These are phyloP conservation scores for Poeciliopsis turneri DNA, from an alignment of 2,797 vertebrate species.

Conservation along the genomic window DNA sequence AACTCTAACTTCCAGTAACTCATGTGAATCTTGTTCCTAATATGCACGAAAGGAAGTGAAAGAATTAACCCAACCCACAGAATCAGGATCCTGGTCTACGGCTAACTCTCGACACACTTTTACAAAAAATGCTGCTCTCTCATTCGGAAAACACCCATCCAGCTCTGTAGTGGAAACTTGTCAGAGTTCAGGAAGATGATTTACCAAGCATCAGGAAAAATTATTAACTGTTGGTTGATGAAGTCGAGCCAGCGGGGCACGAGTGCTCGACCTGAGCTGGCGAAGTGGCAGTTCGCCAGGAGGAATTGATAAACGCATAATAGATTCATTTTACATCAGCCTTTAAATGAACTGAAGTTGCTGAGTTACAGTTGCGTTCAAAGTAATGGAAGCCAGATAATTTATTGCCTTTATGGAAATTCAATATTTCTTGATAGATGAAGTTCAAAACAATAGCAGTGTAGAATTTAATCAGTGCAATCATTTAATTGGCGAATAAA, in stretches of 20 bases:
- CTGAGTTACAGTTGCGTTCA: neutral
- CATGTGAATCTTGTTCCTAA: neutral
- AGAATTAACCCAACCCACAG: neutral
- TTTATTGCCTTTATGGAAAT: neutral
- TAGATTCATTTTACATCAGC: neutral
- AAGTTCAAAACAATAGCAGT: neutral
- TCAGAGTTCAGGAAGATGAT: neutral
- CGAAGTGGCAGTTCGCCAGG: neutral
- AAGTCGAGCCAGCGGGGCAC: neutral
- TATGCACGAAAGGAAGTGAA: neutral
- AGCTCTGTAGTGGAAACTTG: neutral
- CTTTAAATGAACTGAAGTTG: neutral
- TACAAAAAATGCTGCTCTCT: neutral
- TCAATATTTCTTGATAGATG: neutral
- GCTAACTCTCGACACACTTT: neutral
- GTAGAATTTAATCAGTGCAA: neutral
- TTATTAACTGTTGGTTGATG: neutral
- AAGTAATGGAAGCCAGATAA: neutral
- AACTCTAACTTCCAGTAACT: neutral
- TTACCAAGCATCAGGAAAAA: neutral
- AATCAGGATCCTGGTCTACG: neutral
- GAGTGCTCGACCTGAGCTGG: neutral
- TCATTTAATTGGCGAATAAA: neutral
- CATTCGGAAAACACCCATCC: neutral
- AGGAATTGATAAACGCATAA: neutral